Base-by-base conservation (phyloP, 2,888 invertebrate genomes). In the Dolomedes plantarius region DNA sequence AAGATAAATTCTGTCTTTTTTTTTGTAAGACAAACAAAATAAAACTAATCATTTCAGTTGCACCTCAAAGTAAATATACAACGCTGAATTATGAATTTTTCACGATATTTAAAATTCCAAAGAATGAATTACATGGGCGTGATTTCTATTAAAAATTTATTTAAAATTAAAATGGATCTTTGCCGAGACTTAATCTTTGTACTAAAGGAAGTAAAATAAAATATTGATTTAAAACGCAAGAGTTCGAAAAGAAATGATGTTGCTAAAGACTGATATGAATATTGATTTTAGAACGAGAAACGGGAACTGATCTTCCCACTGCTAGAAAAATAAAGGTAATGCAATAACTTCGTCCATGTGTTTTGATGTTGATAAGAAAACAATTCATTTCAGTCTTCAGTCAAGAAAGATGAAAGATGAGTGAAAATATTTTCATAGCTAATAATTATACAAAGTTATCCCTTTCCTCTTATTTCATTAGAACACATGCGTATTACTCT, bases 391-490 rank as follows among this genome's bases (percentile, higher is more conserved):
- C 75, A 31, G 19, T 46, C 65, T 62, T 69, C 5, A 46, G 46
- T 46, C 46, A 46, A 46, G 46, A 64, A 28, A 81, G 73, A 56
- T 73, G 67, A 67, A 64, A n/a, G n/a, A n/a, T n/a, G n/a, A n/a
- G n/a, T 29, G 65, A 50, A 74, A 81, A 73, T 69, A 82, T 82
- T 82, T 75, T 75, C 82, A 75, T 82, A 82, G 75, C 73, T 82
- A 82, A 81, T 74, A 82, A 82, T 69, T 82, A 75, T 29, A 68
- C 68, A 27, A 27, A n/a, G 7, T 64, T 75, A 82, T 82, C 75
- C 46, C 6, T n/a, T n/a, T n/a, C n/a, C n/a, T n/a, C n/a, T n/a
- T 46, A 46, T 46, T 46, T 16, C 46, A 46, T 46, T 46, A 46
- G 16, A 7, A 46, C 16, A 46, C 46, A 16, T 11, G 16, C 5